phyloP scores from a whole-genome alignment of 2,113 vertebrate genomes.

The Pterocles gutturalis region DNA sequence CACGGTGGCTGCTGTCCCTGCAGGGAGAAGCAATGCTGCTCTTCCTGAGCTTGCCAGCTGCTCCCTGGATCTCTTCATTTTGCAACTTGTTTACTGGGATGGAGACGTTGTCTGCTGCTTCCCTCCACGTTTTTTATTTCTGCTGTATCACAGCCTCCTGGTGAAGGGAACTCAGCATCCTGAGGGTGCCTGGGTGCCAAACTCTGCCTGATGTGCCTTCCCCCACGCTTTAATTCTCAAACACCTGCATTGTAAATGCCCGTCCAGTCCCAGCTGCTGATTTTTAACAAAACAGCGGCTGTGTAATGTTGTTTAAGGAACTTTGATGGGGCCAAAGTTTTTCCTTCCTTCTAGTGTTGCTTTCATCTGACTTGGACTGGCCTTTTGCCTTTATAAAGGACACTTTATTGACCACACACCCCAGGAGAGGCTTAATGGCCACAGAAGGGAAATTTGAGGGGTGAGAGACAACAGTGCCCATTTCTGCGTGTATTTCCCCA shows the following conservation, averaged over 20 bases:
- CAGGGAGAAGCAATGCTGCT: background rate
- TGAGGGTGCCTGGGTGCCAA: background rate
- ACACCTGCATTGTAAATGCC: background rate
- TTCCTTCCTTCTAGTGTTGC: background rate
- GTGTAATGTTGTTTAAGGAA: background rate
- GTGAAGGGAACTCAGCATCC: background rate
- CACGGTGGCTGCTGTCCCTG: background rate
- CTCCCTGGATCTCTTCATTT: background rate
- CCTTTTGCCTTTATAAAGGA: background rate
- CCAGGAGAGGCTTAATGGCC: background rate
- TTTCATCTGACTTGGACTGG: background rate
- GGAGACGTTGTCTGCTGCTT: background rate
- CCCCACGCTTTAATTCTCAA: background rate
- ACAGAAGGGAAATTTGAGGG: background rate
- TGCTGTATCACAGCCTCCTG: accelerated
- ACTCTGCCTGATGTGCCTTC: background rate
- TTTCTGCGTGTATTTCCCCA: background rate
- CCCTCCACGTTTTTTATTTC: background rate
- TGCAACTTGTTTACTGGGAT: background rate
- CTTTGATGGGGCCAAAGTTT: background rate
- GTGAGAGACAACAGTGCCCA: background rate
- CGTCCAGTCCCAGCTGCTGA: background rate
- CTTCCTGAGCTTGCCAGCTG: background rate
- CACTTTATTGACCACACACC: background rate
- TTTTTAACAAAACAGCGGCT: background rate